Conservation (phyloP, 2,888 invertebrate species). For the Hydraecia micacea region DNA sequence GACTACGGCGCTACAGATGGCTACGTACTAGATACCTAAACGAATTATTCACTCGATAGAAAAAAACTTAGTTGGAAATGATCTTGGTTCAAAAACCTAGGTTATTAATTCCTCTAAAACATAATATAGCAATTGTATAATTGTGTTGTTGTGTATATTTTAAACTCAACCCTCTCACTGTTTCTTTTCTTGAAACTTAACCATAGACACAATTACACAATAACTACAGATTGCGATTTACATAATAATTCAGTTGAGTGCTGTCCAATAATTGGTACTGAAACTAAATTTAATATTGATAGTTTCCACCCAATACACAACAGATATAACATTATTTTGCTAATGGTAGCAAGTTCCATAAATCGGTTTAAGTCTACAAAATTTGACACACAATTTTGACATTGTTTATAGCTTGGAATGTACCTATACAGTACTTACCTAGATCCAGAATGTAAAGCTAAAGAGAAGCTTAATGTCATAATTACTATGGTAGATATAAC, state of each 20-base stretch:
- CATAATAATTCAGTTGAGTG: background rate
- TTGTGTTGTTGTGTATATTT: too few species aligned
- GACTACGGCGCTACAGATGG: background rate
- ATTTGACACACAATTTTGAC: background rate
- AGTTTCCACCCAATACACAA: background rate
- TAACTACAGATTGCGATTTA: background rate
- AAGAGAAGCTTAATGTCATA: background rate
- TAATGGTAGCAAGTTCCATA: background rate
- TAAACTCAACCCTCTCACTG: background rate
- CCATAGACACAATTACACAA: background rate
- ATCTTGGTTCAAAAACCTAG: background rate
- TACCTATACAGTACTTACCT: background rate
- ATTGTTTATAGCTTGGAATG: background rate
- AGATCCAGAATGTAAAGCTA: background rate
- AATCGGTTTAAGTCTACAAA: background rate
- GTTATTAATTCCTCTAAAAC: too few species aligned
- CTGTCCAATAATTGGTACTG: background rate
- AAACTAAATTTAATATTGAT: too few species aligned
- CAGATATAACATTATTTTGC: background rate
- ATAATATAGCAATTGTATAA: background rate
- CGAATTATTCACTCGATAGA: too few species aligned
- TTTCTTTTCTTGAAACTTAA: background rate
- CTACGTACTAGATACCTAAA: background rate
- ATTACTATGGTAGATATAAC: background rate
- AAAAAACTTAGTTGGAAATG: background rate